Conservation (phyloP, 2,113 vertebrate species). For the Triplophysa rosa region DNA sequence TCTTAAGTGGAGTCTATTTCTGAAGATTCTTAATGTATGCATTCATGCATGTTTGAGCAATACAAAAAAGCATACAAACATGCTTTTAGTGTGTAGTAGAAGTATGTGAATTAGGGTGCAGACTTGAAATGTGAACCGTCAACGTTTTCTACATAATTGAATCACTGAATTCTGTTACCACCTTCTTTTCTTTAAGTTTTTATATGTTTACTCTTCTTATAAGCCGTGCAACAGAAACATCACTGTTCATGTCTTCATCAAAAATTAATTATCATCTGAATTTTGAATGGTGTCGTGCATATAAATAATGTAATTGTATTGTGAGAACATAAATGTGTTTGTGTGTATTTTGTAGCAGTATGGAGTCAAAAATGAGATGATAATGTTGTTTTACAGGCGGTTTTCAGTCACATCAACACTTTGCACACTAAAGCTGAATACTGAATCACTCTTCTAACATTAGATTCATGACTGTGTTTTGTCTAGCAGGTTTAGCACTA, state of each 20-base stretch:
- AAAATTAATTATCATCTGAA: slow-evolving; percentile 17
- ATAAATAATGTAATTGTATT: slow-evolving; percentile 25
- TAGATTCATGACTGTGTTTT: not conserved
- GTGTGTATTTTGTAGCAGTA: not conserved
- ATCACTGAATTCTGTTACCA: not conserved
- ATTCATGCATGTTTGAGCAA: too few relatives aligned
- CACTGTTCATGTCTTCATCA: slow-evolving; percentile 26
- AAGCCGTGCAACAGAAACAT: not conserved
- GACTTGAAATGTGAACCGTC: not conserved
- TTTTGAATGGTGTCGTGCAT: not conserved
- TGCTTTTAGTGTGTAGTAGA: too few relatives aligned
- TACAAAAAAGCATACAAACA: too few relatives aligned
- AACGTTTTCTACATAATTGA: not conserved
- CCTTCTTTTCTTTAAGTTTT: not conserved
- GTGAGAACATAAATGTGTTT: not conserved
- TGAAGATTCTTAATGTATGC: too few relatives aligned
- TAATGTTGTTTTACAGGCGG: too few relatives aligned
- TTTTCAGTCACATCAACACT: too few relatives aligned
- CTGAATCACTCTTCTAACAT: too few relatives aligned
- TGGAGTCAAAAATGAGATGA: too few relatives aligned
- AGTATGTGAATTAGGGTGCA: not conserved
- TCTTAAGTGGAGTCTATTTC: too few relatives aligned
- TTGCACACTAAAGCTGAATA: too few relatives aligned
- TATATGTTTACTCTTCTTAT: not conserved
- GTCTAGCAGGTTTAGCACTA: not conserved